These are phyloP conservation scores for Lordiphosa fenestrarum DNA, from an alignment of 2,888 invertebrate species.

Conservation along the genomic window DNA sequence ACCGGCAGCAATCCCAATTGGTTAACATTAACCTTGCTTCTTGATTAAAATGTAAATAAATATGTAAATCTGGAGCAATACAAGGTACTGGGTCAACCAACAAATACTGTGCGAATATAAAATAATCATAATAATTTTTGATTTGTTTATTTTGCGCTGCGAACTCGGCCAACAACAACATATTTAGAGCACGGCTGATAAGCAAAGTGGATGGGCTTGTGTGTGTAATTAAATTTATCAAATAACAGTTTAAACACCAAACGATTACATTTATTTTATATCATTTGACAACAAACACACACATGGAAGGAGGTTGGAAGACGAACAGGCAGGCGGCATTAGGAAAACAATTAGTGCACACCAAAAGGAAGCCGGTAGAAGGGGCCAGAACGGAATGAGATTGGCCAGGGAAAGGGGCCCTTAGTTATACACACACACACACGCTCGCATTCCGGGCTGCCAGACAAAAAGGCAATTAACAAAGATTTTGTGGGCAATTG, in stretches of 20 bases:
- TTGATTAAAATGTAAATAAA: no score
- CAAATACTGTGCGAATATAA: no score
- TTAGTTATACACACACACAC: conserved; percentile 7
- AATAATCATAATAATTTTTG: no score
- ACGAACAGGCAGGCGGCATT: conserved; percentile 25
- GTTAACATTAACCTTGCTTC: no score
- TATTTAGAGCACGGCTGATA: no score
- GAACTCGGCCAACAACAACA: no score
- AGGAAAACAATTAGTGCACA: conserved; percentile 21
- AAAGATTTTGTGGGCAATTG: conserved; percentile 53
- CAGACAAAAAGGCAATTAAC: conserved; percentile 51
- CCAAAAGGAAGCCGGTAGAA: conserved; percentile 1
- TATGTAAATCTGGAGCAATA: no score
- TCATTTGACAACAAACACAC: conserved; percentile 23
- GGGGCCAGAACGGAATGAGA: not conserved
- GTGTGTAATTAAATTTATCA: conserved; percentile 34
- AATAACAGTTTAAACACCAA: conserved; percentile 34
- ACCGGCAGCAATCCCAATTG: no score
- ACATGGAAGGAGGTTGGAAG: not conserved
- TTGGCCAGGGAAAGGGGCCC: not conserved
- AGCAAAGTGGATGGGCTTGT: no score
- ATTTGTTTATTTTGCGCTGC: no score
- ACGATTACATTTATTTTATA: conserved; percentile 39
- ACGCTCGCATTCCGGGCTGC: conserved; percentile 23
- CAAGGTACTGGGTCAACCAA: no score